Percentiles rank a stretch among this genome's conserved stretches.
These are phyloP conservation scores for Grallaria varia DNA, from an alignment of 2,113 vertebrate species.

Conservation along the genomic window DNA sequence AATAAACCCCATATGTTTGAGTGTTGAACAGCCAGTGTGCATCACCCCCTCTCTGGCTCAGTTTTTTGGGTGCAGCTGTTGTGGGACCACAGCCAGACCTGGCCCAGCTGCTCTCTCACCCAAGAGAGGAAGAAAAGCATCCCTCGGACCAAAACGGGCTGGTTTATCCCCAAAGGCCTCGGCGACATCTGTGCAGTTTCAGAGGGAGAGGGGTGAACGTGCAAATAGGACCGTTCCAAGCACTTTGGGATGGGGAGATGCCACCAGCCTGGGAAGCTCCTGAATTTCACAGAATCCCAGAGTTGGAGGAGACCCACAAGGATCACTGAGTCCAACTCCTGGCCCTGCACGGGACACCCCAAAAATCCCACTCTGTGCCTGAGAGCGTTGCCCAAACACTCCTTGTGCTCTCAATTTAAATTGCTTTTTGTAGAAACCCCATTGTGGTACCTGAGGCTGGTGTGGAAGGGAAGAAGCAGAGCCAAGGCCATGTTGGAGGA, in stretches of 20 bases:
- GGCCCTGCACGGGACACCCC: neutral
- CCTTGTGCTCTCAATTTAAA: neutral
- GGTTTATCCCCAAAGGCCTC: neutral
- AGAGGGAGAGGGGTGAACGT: neutral
- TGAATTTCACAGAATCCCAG: neutral
- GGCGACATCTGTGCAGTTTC: neutral
- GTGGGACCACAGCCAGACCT: neutral
- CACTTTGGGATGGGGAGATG: neutral
- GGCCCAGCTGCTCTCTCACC: neutral
- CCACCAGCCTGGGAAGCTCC: neutral
- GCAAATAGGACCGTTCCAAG: neutral
- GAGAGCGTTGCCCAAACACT: no score
- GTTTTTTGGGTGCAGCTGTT: neutral
- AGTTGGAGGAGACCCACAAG: neutral
- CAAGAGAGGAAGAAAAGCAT: neutral
- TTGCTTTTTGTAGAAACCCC: neutral
- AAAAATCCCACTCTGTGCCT: no score
- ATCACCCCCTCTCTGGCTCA: neutral
- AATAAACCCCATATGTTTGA: fast-evolving
- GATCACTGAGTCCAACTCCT: neutral
- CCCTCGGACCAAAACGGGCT: neutral
- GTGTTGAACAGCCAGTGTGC: neutral
- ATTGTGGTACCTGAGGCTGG: neutral
- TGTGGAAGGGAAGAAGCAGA: neutral
- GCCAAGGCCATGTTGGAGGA: neutral